phyloP scores from a whole-genome alignment of 2,888 invertebrate species.

The Drosophila macrospina region DNA sequence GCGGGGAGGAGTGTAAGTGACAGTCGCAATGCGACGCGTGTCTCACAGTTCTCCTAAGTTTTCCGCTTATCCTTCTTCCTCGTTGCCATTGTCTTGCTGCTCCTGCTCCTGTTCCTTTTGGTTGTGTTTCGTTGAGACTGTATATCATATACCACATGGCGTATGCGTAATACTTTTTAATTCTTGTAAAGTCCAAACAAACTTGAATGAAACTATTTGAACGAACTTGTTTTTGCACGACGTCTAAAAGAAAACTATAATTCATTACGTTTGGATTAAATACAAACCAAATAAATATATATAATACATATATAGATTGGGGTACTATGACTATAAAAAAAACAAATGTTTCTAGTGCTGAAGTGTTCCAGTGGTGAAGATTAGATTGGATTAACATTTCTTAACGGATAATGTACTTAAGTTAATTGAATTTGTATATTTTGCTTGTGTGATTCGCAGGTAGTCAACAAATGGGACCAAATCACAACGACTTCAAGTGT shows the following conservation, averaged over 20 bases:
- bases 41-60: constrained; percentile 17
- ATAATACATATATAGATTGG: background rate
- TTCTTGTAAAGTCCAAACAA: background rate
- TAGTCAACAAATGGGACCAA: constrained; percentile 76
- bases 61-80: constrained; percentile 12
- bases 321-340: background rate
- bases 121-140: background rate
- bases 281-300: too few relatives aligned
- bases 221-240: background rate
- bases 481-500: constrained; percentile 61
- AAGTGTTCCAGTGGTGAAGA: too few relatives aligned
- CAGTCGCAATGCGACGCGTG: constrained; percentile 23
- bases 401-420: too few relatives aligned
- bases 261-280: background rate
- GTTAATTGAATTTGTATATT: background rate
- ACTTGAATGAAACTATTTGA: background rate
- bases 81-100: constrained; percentile 5
- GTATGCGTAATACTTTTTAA: constrained; percentile 41
- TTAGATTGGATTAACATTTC: too few relatives aligned
- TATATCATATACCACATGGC: constrained; percentile 26
- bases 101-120: background rate
- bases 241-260: background rate
- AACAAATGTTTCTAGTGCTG: too few relatives aligned
- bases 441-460: constrained; percentile 19
- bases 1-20: constrained; percentile 29